These are phyloP conservation scores for Hylaeus anthracinus DNA, from an alignment of 1,140 invertebrate species.

Conservation along the genomic window DNA sequence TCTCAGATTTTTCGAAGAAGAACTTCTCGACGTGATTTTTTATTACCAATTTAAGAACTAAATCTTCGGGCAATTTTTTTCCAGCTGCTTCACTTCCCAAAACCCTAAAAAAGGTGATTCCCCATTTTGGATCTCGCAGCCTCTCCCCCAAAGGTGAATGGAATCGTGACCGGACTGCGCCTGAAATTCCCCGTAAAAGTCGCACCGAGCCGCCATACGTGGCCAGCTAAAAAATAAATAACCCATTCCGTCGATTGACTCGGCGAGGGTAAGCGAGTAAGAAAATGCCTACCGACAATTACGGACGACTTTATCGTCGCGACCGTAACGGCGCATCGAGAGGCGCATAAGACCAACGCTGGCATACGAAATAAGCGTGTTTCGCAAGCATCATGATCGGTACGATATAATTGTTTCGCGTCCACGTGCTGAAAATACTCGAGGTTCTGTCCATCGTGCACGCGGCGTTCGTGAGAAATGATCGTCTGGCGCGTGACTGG, in stretches of 20 bases:
- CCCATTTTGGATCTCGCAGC: too few species aligned
- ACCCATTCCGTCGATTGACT: neutral
- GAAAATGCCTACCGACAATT: slow-evolving; percentile 24
- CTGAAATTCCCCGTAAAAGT: slow-evolving; percentile 22
- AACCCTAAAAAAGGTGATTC: too few species aligned
- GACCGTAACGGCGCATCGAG: slow-evolving; percentile 33
- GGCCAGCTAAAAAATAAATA: neutral
- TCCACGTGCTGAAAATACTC: slow-evolving; percentile 41
- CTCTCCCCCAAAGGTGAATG: slow-evolving; percentile 3
- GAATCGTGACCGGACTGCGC: too few species aligned
- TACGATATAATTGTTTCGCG: slow-evolving; percentile 45
- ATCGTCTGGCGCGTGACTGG: slow-evolving; percentile 37
- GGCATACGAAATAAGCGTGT: slow-evolving; percentile 33
- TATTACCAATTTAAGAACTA: too few species aligned
- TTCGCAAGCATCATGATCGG: slow-evolving; percentile 27
- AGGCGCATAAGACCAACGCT: neutral
- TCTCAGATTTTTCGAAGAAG: too few species aligned
- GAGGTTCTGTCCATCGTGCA: slow-evolving; percentile 11
- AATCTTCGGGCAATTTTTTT: too few species aligned
- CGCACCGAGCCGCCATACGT: slow-evolving; percentile 19
- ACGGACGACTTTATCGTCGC: slow-evolving; percentile 42
- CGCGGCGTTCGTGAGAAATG: slow-evolving; percentile 47
- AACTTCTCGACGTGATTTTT: too few species aligned
- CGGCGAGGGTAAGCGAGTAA: neutral
- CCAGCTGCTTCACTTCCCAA: too few species aligned